Percentiles rank a stretch among this genome's conserved stretches.
These are phyloP conservation scores for Acropternis orthonyx DNA, from an alignment of 2,797 vertebrate genomes.

Conservation along the genomic window DNA sequence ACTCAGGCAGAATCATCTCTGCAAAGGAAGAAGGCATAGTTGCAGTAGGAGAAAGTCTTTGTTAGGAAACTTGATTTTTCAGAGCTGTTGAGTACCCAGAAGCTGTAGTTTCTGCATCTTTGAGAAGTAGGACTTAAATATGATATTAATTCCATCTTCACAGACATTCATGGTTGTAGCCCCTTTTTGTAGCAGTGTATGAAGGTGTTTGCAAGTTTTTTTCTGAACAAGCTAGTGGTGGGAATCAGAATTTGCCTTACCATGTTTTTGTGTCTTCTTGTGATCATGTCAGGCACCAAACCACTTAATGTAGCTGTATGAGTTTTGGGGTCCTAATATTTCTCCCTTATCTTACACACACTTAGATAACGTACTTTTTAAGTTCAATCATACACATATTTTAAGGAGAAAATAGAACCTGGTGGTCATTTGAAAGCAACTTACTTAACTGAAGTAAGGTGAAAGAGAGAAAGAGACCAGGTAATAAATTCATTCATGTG, in stretches of 20 bases:
- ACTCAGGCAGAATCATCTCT: not conserved
- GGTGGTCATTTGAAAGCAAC: not conserved
- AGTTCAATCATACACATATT: not conserved
- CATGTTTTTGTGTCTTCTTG: rapidly evolving
- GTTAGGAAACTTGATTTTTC: not conserved
- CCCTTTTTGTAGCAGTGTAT: not conserved
- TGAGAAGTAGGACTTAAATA: not conserved
- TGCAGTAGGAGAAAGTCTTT: not conserved
- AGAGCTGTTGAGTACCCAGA: not conserved
- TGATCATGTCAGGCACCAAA: not conserved
- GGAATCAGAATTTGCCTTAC: not conserved
- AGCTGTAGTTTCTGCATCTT: not conserved
- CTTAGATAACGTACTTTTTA: not conserved
- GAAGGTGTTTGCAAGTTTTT: not conserved
- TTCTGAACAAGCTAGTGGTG: not conserved
- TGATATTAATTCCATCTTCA: not conserved
- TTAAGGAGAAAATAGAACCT: not conserved
- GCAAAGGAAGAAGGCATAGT: not conserved
- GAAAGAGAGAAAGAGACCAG: not conserved
- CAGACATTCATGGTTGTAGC: not conserved
- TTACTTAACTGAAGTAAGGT: not conserved
- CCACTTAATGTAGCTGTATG: not conserved
- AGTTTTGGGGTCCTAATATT: not conserved
- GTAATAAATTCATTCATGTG: not conserved
- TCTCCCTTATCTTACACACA: not conserved